Evolutionary conservation across 2,888 invertebrate genomes (phyloP), one percentile per base, ranked within the genome.

Genomic region (Octonoba sinensis): DNA sequence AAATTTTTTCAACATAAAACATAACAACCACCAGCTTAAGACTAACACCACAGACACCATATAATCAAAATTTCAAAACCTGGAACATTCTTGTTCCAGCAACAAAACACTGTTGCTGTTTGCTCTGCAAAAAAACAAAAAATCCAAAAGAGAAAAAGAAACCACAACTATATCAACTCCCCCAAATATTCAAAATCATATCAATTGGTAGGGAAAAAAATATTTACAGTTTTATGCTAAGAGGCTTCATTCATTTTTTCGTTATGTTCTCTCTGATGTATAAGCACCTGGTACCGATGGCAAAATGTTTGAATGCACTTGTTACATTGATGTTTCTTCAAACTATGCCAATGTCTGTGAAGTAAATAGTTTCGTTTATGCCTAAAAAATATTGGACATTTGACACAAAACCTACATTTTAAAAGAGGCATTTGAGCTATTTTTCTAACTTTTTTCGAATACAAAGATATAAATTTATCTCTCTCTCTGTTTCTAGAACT

Each of bases 221-320:
- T 36, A 36, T 36, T 36, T 36, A 36, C 36, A 46, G 49, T 69
- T 69, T 46, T 72, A 46, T 78, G 79, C 73, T 81, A 81, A 81
- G 79, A 81, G 27, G 73, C 54, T 49, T 73, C 56, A 60, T 73
- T 74, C 67, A 69, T 47, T 36, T 22, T 73, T 22, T 49, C 49
- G 16, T 12, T 59, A 54, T 82, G 82, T 82, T 82, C 82, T 83
- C 73, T 83, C 73, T 78, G 67, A 73, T 83, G 83, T 73, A 83
- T 59, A 76, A 81, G 75, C 72, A 83, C 72, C 83, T 83, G 83
- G 57, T 83, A 83, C 62, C 81, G 79, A 81, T 83, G 79, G 71
- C 75, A 46, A 51, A 81, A 83, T 65, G 74, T 79, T 69, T 67
- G 75, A 72, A 75, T 81, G 75, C 83, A 83, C 74, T 81, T 79